phyloP scores from a whole-genome alignment of 2,888 invertebrate genomes.

The Microplitis deprimator region DNA sequence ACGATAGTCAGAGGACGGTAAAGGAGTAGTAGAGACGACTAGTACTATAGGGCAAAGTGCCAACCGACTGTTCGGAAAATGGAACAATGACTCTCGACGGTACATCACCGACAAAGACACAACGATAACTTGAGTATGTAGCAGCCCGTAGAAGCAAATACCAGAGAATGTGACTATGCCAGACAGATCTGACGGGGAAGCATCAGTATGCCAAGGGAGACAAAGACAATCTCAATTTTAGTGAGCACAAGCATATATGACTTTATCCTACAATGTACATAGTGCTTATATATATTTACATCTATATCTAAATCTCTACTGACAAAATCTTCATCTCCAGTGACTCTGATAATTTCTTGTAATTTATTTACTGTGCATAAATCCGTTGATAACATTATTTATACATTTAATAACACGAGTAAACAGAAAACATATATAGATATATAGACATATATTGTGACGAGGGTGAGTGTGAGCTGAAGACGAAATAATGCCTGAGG shows the following conservation, averaged over 20 bases:
- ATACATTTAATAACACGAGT: slow-evolving; percentile 34
- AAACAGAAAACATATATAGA: slow-evolving; percentile 6
- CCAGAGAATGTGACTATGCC: neutral
- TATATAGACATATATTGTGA: neutral
- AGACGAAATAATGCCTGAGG: slow-evolving; percentile 49
- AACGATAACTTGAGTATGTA: slow-evolving; percentile 8
- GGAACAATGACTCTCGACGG: slow-evolving; percentile 45
- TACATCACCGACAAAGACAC: slow-evolving; percentile 10
- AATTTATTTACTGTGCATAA: slow-evolving; percentile 25
- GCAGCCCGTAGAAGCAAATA: neutral
- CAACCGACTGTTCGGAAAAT: slow-evolving; percentile 47
- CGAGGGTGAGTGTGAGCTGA: slow-evolving; percentile 43
- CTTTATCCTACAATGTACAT: neutral
- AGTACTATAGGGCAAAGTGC: slow-evolving; percentile 47
- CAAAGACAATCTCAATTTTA: neutral
- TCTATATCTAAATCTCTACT: neutral
- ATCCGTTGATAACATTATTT: slow-evolving; percentile 28
- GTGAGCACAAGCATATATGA: neutral
- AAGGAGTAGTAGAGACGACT: slow-evolving; percentile 1
- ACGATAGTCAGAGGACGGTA: slow-evolving; percentile 20
- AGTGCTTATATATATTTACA: too few relatives aligned
- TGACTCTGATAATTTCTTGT: slow-evolving; percentile 17
- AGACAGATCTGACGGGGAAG: too few relatives aligned
- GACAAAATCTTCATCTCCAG: neutral
- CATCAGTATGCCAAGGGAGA: neutral